Base-by-base conservation (phyloP, 2,113 vertebrate species). In the Hymenochirus boettgeri region DNA sequence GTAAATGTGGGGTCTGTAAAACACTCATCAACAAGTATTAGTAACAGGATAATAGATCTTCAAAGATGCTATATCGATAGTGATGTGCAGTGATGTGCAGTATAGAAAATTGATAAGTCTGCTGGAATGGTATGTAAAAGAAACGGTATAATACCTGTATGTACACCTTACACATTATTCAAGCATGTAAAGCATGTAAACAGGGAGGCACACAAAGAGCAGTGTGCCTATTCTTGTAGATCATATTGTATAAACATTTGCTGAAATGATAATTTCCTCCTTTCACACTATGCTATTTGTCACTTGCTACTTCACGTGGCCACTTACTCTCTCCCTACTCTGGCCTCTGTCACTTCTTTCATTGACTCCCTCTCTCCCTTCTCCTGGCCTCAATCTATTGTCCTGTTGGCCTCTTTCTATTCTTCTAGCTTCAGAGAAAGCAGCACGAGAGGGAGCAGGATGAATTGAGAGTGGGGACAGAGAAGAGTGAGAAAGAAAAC, bases 311-410 rank as follows among this genome's bases (percentile, higher is more conserved):
- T 35, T 35, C 39, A 42, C n/a, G 39, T 42, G 39, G 39, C 17
- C 15, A 42, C 39, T 42, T 42, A 42, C 39, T 42, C 39, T 42
- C 39, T 42, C 39, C 39, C 39, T 42, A 42, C 13, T 42, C 39
- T 42, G 39, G 39, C 39, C 39, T 42, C 39, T 42, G 17, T n/a
- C 39, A 42, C 39, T 42, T 17, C 39, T 42, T 42, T 42, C 39
- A 42, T 11, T 42, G 39, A 15, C 17, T 42, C 39, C 39, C 17
- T 42, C 39, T 42, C 39, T 42, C 39, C 39, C 39, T 42, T 42
- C 17, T 17, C 39, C 39, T 42, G 39, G 39, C 39, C 39, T n/a
- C 39, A 42, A n/a, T 42, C 39, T 42, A 42, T 42, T 42, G 39
- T 42, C 15, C 15, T n/a, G 13, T 15, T 42, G 39, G 39, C 39